Evolutionary conservation across 2,113 vertebrate genomes (phyloP).

Genomic region (Corvus moneduloides): DNA sequence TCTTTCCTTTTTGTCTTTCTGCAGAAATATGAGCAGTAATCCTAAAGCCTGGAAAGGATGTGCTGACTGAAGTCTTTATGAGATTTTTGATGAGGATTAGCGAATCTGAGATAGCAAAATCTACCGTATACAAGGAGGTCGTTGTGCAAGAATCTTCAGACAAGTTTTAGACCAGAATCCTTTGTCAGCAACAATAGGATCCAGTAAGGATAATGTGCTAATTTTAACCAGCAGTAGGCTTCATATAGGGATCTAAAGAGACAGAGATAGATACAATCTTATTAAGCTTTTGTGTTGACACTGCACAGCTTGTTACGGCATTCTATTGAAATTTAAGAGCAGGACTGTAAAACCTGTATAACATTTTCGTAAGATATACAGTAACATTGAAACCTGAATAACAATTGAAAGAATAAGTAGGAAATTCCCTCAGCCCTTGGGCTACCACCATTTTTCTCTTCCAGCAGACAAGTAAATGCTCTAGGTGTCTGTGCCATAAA

Average conservation of each 20-base stretch:
- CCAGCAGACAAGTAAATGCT: slow-evolving; percentile 4
- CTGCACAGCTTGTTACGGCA: slow-evolving; percentile 42
- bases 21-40: neutral
- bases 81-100: slow-evolving; percentile 31
- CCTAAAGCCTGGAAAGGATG: neutral
- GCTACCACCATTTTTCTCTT: slow-evolving; percentile 1
- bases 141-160: slow-evolving; percentile 7
- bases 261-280: slow-evolving; percentile 5
- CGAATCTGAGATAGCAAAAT: slow-evolving; percentile 12
- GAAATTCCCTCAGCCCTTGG: slow-evolving; percentile 44
- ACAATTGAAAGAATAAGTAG: neutral
- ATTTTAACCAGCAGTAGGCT: slow-evolving; percentile 30
- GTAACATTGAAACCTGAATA: neutral
- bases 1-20: neutral
- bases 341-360: slow-evolving; percentile 13
- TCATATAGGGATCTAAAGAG: slow-evolving; percentile 30
- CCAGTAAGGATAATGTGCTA: slow-evolving; percentile 26
- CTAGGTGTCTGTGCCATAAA: slow-evolving; percentile 8
- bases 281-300: slow-evolving; percentile 49
- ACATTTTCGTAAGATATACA: slow-evolving; percentile 25
- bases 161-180: slow-evolving; percentile 29
- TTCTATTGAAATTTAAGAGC: neutral
- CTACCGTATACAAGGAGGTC: neutral
- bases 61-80: neutral
- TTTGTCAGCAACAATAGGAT: slow-evolving; percentile 42